Conservation (phyloP, 1,140 invertebrate species). For the Anadara kagoshimensis region DNA sequence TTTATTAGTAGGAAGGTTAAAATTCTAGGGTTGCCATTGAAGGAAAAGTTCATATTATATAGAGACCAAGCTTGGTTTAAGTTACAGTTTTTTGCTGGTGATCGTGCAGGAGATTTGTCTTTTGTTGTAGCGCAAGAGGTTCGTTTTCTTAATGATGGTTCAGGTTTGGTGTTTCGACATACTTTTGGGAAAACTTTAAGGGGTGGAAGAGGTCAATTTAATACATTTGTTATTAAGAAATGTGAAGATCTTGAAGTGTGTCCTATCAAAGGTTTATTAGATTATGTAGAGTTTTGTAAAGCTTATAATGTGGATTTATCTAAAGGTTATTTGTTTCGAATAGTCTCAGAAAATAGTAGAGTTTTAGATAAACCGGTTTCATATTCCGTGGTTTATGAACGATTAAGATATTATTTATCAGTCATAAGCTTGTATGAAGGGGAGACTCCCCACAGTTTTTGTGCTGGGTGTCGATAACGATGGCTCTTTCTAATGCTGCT, state of each 20-base stretch:
- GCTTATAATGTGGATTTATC: conserved; percentile 6
- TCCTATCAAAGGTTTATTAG: conserved; percentile 25
- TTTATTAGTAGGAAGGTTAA: conserved; percentile 6
- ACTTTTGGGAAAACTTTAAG: conserved; percentile 39
- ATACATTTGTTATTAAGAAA: conserved; percentile 30
- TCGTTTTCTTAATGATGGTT: conserved; percentile 22
- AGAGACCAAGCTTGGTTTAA: conserved; percentile 38
- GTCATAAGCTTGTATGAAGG: conserved; percentile 17
- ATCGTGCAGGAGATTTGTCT: conserved; percentile 28
- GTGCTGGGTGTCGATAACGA: conserved; percentile 18
- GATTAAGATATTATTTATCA: conserved; percentile 12
- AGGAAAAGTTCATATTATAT: conserved; percentile 21
- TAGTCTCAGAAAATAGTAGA: conserved; percentile 11
- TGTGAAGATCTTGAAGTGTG: conserved; percentile 26
- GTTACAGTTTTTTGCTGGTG: conserved; percentile 38
- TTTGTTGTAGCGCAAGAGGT: conserved; percentile 32
- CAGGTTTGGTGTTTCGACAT: conserved; percentile 31
- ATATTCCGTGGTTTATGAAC: conserved; percentile 19
- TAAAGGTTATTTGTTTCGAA: conserved; percentile 23
- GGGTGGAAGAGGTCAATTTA: conserved; percentile 21
- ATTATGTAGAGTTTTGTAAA: conserved; percentile 21
- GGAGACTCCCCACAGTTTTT: conserved; percentile 21
- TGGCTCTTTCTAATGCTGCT: neutral
- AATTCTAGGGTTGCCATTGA: conserved; percentile 3
- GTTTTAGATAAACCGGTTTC: conserved; percentile 7